These are phyloP conservation scores for Onchidella celtica DNA, from an alignment of 2,888 invertebrate species.

Conservation along the genomic window DNA sequence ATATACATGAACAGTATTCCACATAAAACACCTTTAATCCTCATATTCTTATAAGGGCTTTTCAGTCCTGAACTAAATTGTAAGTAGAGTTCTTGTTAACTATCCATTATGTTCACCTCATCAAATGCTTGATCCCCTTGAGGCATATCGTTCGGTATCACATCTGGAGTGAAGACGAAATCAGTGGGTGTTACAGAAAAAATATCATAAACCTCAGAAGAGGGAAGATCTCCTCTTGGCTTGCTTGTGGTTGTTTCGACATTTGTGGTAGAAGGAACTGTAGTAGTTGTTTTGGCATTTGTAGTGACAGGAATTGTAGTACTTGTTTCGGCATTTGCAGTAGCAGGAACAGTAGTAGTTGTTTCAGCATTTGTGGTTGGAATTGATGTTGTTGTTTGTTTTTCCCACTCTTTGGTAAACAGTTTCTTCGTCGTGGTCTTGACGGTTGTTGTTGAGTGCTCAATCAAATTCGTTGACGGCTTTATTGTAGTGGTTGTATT, in stretches of 20 bases:
- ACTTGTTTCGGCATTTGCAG: not conserved
- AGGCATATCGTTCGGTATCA: constrained; percentile 23
- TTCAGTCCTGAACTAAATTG: not conserved
- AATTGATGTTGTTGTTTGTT: not conserved
- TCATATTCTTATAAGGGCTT: not conserved
- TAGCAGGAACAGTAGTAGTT: not conserved
- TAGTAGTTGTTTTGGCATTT: not conserved
- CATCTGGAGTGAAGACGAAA: not conserved
- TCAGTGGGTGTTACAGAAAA: too few relatives aligned
- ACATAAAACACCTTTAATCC: too few relatives aligned
- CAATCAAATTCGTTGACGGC: not conserved
- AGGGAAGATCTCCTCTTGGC: too few relatives aligned
- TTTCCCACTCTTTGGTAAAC: constrained; percentile 22
- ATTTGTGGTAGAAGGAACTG: not conserved
- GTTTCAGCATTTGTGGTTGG: not conserved
- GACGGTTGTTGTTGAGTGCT: not conserved
- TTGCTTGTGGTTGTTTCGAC: too few relatives aligned
- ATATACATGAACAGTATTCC: too few relatives aligned
- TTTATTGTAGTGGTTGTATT: not conserved
- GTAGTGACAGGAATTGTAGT: not conserved
- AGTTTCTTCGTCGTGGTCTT: not conserved
- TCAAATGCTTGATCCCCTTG: not conserved
- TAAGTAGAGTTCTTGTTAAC: not conserved
- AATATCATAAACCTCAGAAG: too few relatives aligned
- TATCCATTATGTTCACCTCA: not conserved